These are phyloP conservation scores for Microcebus ravelobensis DNA, from an alignment of 2,113 vertebrate species.

Conservation along the genomic window DNA sequence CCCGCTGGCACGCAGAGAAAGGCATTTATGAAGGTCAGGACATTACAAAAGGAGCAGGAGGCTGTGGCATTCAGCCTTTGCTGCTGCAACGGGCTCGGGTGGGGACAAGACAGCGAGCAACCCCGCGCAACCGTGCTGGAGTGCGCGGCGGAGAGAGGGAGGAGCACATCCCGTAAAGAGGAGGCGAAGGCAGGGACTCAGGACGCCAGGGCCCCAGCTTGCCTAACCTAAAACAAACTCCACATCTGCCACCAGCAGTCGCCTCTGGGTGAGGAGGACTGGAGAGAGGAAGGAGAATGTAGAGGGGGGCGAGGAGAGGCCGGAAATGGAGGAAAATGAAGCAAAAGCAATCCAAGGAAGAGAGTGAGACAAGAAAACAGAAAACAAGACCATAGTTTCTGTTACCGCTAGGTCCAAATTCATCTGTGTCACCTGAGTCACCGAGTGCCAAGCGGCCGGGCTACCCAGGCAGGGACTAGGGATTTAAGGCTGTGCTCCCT, in stretches of 20 bases:
- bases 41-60: neutral
- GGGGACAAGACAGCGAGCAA: neutral
- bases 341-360: neutral
- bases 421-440: too few species aligned
- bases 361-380: neutral
- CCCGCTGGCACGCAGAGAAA: neutral
- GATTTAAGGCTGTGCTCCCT: neutral
- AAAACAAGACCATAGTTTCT: rapidly evolving
- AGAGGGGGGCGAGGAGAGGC: neutral
- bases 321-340: too few species aligned
- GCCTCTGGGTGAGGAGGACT: neutral
- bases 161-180: neutral
- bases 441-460: neutral
- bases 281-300: neutral
- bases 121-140: too few species aligned
- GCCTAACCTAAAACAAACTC: neutral
- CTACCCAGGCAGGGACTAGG: neutral
- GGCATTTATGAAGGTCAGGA: neutral
- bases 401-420: neutral
- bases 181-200: neutral
- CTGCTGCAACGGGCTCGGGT: rapidly evolving
- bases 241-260: neutral
- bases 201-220: too few species aligned
- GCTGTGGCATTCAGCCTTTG: neutral
- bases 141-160: neutral